Base-by-base conservation (phyloP, 2,888 invertebrate species). In the Syritta pipiens region DNA sequence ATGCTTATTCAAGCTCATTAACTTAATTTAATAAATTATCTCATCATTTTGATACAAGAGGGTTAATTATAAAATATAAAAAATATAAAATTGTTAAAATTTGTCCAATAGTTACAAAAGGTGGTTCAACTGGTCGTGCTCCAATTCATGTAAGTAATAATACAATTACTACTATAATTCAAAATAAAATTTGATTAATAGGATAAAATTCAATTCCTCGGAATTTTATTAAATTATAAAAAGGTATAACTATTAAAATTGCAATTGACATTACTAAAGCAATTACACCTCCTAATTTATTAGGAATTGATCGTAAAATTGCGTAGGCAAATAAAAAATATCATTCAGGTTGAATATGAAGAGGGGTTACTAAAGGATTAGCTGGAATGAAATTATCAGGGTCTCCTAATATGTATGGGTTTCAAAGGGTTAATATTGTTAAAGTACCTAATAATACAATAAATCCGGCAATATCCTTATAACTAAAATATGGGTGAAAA, bases 251-350 rank as follows among this genome's bases (percentile, higher is more conserved):
- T 84, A 91, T 88, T 89, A 94, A 89, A 89, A 94, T 92, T 84
- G 92, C 85, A 89, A 94, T 93, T 75, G 93, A 93, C 86, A 92
- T 83, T 0, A 85, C 72, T 82, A 86, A 37, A 0, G 85, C 85
- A 82, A 85, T 84, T 59, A 94, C 94, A 81, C 94, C 94, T 57
- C 94, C 94, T 89, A 94, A 85, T 91, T 95, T 94, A 90, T 93
- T 94, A 4, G 94, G 94, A 68, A 95, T 94, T 32, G 94, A 94
- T 20, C 94, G 94, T 84, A 95, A 83, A 90, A 95, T 94, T 12
- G 94, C 93, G 88, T 95, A 95, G 9, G 94, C 94, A 90, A 94
- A 95, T 90, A 95, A 87, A 84, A 95, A 95, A 87, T 95, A 95
- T 92, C 94, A 95, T 91, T 95, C 95, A 44, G 94, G 94, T 91